These are phyloP conservation scores for Rotaria sp. DNA, from an alignment of 2,888 invertebrate genomes.

Conservation along the genomic window DNA sequence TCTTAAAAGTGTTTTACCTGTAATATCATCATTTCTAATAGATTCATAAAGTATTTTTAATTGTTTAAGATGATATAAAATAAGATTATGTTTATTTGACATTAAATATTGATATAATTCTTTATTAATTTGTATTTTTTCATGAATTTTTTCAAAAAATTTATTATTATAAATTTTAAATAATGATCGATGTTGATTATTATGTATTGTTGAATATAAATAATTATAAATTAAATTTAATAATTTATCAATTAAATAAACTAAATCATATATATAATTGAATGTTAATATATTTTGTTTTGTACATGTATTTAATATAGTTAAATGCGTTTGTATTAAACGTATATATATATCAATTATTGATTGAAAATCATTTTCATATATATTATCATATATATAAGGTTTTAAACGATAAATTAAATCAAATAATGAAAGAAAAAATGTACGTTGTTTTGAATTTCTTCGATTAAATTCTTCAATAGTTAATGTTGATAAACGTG, in stretches of 20 bases:
- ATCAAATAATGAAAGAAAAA: slow-evolving; percentile 25
- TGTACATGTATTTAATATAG: background rate
- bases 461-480: background rate
- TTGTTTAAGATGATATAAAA: background rate
- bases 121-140: slow-evolving; percentile 11
- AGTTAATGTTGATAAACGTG: slow-evolving; percentile 22
- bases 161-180: background rate
- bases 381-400: background rate
- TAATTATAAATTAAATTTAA: background rate
- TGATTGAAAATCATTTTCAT: background rate
- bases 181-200: background rate
- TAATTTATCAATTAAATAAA: background rate
- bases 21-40: background rate
- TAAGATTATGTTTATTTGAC: background rate
- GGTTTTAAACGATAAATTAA: slow-evolving; percentile 2
- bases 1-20: too few species aligned
- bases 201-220: background rate
- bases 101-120: background rate
- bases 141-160: background rate
- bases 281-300: background rate
- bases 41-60: slow-evolving; percentile 1
- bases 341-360: background rate
- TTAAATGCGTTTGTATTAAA: background rate
- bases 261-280: background rate
- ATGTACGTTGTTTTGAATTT: background rate